Evolutionary conservation across 2,888 invertebrate genomes (phyloP), one percentile per base, ranked within the genome.

Genomic region (Meteorus cinctellus): DNA sequence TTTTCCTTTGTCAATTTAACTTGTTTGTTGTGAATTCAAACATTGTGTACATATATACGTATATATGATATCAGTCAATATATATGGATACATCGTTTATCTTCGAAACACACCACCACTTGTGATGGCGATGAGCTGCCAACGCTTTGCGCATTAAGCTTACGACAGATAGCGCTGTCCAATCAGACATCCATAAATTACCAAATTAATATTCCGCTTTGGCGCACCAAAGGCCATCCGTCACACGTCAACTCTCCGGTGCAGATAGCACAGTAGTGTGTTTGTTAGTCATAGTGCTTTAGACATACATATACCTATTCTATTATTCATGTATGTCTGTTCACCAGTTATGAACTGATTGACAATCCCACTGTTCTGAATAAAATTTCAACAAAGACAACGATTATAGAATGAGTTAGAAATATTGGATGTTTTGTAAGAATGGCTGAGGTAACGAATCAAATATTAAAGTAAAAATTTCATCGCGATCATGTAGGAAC

Each of bases 131-230:
- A 86, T 86, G 86, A 88, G 86, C 88, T 86, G 88, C 86, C 89
- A 87, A 89, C 87, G 87, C 85, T 85, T 88, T 86, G 85, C 86
- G 86, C 88, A 87, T 89, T 89, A 88, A 86, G 83, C 81, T 51
- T 51, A 65, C 83, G 84, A 88, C 86, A 86, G 87, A 88, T 88
- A 89, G 86, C 87, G 85, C 83, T 84, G 87, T 84, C 87, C 88
- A 89, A 89, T 88, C 88, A 88, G 85, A 82, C 81, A 55, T 83
- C 84, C 87, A 87, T 89, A 89, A 89, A 89, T 89, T 88, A 88
- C 85, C 87, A 89, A 89, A 89, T 89, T 89, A 88, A 89, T 89
- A 89, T 88, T 87, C 86, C 84, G 85, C 85, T 84, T 85, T 86
- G 84, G 85, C 85, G 83, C 69, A 84, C 86, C 84, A 83, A 80